phyloP scores from a whole-genome alignment of 30 jellyfish, hydroid and myxozoan genomes.

The Aurelia coerulea region DNA sequence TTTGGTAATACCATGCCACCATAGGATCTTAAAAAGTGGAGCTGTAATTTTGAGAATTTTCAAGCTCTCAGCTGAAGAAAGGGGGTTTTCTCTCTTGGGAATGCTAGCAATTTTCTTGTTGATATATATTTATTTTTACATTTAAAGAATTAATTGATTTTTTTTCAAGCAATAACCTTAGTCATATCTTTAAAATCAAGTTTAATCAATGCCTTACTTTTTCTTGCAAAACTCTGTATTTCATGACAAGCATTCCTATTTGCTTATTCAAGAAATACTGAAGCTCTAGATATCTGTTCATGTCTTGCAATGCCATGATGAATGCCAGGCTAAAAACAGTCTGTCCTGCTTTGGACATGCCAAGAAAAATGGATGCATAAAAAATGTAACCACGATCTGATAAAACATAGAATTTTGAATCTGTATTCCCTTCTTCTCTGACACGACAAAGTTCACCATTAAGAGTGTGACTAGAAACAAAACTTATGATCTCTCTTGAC shows the following conservation, averaged over 20 bases:
- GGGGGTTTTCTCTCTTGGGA: too few species aligned
- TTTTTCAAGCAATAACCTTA: too few species aligned
- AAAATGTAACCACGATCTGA: slow-evolving; percentile 81
- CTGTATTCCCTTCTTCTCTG: slow-evolving; percentile 72
- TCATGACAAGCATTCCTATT: slow-evolving; percentile 56
- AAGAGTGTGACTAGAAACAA: slow-evolving; percentile 85
- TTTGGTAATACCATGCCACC: too few species aligned
- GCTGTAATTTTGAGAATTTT: too few species aligned
- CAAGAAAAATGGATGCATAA: slow-evolving; percentile 73
- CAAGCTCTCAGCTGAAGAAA: too few species aligned
- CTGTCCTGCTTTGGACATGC: slow-evolving; percentile 69
- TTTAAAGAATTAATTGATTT: too few species aligned
- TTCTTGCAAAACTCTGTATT: slow-evolving; percentile 78
- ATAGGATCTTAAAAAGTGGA: too few species aligned
- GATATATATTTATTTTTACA: too few species aligned
- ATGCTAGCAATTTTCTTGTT: too few species aligned
- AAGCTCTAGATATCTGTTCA: slow-evolving; percentile 65
- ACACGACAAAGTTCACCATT: slow-evolving; percentile 89
- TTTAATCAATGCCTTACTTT: slow-evolving; percentile 52
- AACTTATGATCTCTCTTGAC: slow-evolving; percentile 47
- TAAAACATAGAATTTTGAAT: slow-evolving; percentile 73
- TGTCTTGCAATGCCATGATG: slow-evolving; percentile 71
- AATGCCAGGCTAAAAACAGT: slow-evolving; percentile 80
- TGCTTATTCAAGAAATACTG: slow-evolving; percentile 67
- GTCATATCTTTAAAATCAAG: too few species aligned